phyloP scores from a whole-genome alignment of 2,113 vertebrate genomes.

The Paedocypris sp. region DNA sequence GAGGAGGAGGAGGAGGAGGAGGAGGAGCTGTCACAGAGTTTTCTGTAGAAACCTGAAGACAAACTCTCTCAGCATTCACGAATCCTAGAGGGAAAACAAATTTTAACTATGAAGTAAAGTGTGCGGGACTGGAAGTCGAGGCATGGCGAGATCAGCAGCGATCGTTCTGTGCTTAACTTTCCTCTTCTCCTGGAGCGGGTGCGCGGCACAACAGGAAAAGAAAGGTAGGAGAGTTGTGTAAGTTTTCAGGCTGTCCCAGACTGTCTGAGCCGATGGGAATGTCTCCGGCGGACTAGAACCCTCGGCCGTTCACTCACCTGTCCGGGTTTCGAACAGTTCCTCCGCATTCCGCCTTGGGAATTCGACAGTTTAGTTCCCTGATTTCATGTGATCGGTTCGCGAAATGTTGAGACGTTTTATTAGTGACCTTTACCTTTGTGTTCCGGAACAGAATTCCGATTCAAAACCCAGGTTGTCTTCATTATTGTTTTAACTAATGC shows the following conservation, averaged over 20 bases:
- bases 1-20: no score
- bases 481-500: no score
- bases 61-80: not conserved
- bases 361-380: no score
- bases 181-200: slow-evolving; percentile 41
- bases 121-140: slow-evolving; percentile 3
- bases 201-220: slow-evolving; percentile 48
- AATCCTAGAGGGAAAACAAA: not conserved
- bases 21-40: slow-evolving; percentile 62
- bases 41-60: not conserved
- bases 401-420: no score
- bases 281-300: not conserved
- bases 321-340: not conserved
- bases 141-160: slow-evolving; percentile 48
- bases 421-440: no score
- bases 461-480: no score
- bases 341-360: not conserved
- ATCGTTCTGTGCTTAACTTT: slow-evolving; percentile 47
- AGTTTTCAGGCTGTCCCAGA: no score
- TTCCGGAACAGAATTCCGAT: no score
- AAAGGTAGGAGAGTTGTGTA: slow-evolving; percentile 52
- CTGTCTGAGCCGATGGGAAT: no score
- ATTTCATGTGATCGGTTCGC: no score
- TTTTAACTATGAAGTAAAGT: slow-evolving; percentile 14
- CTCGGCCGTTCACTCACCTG: not conserved